Conservation (phyloP, 2,113 vertebrate species). For the Paracanthobrama guichenoti region DNA sequence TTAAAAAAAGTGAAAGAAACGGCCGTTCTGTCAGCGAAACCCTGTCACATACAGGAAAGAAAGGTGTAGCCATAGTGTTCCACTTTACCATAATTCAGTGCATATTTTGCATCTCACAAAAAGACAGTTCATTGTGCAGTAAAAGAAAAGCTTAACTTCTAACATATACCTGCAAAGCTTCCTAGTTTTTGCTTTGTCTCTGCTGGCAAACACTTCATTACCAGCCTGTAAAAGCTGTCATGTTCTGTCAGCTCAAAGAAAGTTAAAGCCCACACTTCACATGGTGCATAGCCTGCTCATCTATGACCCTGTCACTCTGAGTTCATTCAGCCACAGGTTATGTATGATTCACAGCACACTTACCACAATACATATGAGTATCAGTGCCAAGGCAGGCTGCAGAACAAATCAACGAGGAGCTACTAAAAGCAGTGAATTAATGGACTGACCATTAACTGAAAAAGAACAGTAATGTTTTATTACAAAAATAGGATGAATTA, state of each 20-base stretch:
- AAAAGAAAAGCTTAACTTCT: not conserved
- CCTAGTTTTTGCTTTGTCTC: not conserved
- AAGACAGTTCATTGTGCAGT: not conserved
- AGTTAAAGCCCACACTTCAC: conserved; percentile 5
- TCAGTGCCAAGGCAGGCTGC: not conserved
- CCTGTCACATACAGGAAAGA: too few relatives aligned
- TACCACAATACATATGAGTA: not conserved
- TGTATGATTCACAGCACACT: not conserved
- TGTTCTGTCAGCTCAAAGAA: not conserved
- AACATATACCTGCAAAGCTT: not conserved
- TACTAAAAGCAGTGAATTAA: not conserved
- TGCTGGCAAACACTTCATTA: conserved; percentile 25
- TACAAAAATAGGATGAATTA: not conserved
- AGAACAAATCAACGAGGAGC: not conserved
- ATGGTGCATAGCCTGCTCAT: not conserved
- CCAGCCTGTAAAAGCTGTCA: conserved; percentile 18
- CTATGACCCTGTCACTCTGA: not conserved
- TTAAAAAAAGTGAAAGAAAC: too few relatives aligned
- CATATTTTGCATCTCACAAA: not conserved
- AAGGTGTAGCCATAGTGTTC: too few relatives aligned
- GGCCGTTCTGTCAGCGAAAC: too few relatives aligned
- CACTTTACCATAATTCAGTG: not conserved
- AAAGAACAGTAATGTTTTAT: not conserved
- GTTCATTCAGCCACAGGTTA: not conserved
- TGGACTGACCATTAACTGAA: not conserved